phyloP scores from a whole-genome alignment of 1,140 invertebrate species.

The Galleria mellonella region DNA sequence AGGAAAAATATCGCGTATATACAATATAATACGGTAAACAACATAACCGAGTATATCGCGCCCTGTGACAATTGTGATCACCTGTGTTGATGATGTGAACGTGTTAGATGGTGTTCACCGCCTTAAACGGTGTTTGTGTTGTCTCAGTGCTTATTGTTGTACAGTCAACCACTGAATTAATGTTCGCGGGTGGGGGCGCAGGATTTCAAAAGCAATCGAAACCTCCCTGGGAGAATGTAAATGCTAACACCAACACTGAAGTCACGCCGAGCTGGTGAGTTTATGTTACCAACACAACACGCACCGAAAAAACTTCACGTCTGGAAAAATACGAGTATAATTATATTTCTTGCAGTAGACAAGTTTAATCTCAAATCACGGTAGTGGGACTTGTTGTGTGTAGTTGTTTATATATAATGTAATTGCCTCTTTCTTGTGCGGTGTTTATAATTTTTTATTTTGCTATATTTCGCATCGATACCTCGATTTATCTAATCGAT shows the following conservation, averaged over 20 bases:
- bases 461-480: too few relatives aligned
- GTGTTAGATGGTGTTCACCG: slow-evolving; percentile 3
- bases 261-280: slow-evolving; percentile 47
- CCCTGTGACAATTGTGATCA: slow-evolving; percentile 1
- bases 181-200: slow-evolving; percentile 59
- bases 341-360: too few relatives aligned
- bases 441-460: too few relatives aligned
- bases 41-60: slow-evolving; percentile 24
- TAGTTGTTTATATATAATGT: too few relatives aligned
- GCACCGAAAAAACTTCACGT: too few relatives aligned
- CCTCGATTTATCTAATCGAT: too few relatives aligned
- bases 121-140: slow-evolving; percentile 2
- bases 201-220: slow-evolving; percentile 64
- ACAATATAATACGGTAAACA: too few relatives aligned
- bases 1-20: slow-evolving; percentile 27
- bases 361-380: too few relatives aligned
- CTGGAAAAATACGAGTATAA: too few relatives aligned
- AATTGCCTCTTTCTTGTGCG: too few relatives aligned
- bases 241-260: slow-evolving; percentile 29
- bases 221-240: slow-evolving; percentile 53
- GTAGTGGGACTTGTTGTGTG: too few relatives aligned
- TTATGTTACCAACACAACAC: not conserved
- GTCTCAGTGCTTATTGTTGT: not conserved
- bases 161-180: slow-evolving; percentile 13
- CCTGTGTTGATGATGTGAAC: slow-evolving; percentile 11